Base-by-base conservation (phyloP, 2,113 vertebrate species). In the Coptodon rendalli region DNA sequence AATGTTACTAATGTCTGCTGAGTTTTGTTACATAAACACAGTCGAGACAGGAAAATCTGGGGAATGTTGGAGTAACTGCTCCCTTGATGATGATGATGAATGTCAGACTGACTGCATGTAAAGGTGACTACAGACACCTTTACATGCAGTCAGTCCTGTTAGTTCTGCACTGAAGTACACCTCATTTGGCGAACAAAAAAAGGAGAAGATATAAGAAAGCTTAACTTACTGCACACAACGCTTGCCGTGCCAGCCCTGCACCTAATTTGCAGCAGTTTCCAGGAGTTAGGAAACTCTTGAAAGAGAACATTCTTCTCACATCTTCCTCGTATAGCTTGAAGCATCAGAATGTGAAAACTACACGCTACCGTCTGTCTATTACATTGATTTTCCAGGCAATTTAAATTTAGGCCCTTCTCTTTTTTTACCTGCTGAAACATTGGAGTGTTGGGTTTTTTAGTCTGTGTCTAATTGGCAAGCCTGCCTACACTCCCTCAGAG, bases 381-480 rank as follows among this genome's bases (percentile, higher is more conserved):
- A 82, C 82, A 86, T 88, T 79, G 90, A 79, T 82, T 82, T 87
- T 83, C 83, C 68, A 83, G 89, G 80, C 84, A 89, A 91, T 95
- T 93, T 90, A 85, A 92, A 91, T 85, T 19, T 80, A 76, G 43
- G 57, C 76, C 78, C 80, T 87, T 92, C 85, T 93, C 57, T 89
- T 87, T 92, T 89, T 92, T 87, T 83, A 94, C 93, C 93, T 94
- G 89, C 89, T 88, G 88, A 89, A 91, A 93, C 86, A 54, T 78
- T 3, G 85, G 29, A 83, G 90, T 86, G 84, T 53, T 59, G 86
- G 87, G 45, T 93, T 89, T 94, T 93, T 89, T 84, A 90, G 92
- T 81, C 81, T 89, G 71, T 81, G 31, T 86, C 91, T 96, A 94
- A 95, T 95, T 95, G 95, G 92, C 90, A 94, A 87, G 83, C 81